Evolutionary conservation across 2,797 vertebrate genomes (phyloP).

Genomic region (Smutsia gigantea): DNA sequence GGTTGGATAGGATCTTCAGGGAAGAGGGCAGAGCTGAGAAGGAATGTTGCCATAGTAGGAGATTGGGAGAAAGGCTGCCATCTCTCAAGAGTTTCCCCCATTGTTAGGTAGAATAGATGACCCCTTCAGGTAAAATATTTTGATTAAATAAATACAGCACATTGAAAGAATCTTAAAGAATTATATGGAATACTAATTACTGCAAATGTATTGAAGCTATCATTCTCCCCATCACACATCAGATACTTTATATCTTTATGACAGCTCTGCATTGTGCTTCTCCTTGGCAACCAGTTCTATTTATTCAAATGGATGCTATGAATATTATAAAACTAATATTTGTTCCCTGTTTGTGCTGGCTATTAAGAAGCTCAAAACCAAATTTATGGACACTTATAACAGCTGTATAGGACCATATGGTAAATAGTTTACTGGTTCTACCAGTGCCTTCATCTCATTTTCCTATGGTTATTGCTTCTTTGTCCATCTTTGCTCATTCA

Average conservation of each 20-base stretch:
- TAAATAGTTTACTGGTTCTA: not conserved
- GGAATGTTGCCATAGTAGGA: not conserved
- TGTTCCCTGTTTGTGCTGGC: not conserved
- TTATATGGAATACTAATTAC: not conserved
- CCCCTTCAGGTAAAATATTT: not conserved
- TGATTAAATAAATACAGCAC: not conserved
- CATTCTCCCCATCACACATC: not conserved
- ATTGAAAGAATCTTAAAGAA: not conserved
- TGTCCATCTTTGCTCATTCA: constrained; percentile 1
- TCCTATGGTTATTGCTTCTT: not conserved
- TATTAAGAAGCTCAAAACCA: not conserved
- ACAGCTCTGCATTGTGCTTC: not conserved
- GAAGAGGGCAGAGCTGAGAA: not conserved
- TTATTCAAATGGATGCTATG: not conserved
- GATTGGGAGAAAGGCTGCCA: not conserved
- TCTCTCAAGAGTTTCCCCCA: not conserved
- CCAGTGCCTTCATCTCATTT: not conserved
- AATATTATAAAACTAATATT: not conserved
- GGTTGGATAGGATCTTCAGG: not conserved
- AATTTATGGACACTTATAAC: not conserved
- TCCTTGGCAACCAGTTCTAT: not conserved
- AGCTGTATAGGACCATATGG: not conserved
- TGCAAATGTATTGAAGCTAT: not conserved
- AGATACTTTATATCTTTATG: not conserved
- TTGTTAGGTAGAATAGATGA: not conserved